These are phyloP conservation scores for Macrosiphum euphorbiae DNA, from an alignment of 2,888 invertebrate species.

Conservation along the genomic window DNA sequence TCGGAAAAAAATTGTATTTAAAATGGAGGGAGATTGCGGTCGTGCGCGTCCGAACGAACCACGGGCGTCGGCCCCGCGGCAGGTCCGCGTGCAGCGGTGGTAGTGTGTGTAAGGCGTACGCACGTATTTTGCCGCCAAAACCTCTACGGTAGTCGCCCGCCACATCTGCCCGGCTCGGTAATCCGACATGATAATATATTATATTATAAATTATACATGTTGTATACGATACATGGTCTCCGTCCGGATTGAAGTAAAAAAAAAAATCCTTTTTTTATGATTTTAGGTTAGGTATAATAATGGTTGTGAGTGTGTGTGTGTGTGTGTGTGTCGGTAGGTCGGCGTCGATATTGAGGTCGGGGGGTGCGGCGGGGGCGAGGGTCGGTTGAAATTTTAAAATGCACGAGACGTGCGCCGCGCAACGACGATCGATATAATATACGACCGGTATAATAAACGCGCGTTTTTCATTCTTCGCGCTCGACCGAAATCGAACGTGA, in stretches of 20 bases:
- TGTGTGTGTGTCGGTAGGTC: slow-evolving; percentile 4
- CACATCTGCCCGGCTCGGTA: neutral
- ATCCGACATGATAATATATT: slow-evolving; percentile 8
- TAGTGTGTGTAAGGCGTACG: neutral
- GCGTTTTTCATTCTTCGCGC: neutral
- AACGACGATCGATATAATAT: neutral
- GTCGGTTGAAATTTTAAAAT: slow-evolving; percentile 52
- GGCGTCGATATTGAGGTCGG: neutral
- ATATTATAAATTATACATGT: slow-evolving; percentile 20
- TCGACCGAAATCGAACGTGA: slow-evolving; percentile 40
- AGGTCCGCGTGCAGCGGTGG: neutral
- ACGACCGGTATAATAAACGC: slow-evolving; percentile 15
- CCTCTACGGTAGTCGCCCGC: neutral
- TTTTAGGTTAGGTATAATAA: slow-evolving; percentile 54
- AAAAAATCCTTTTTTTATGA: slow-evolving; percentile 10
- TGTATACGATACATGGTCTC: neutral
- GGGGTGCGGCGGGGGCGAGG: slow-evolving; percentile 10
- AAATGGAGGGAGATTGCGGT: slow-evolving; percentile 55
- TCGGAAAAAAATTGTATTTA: slow-evolving; percentile 36
- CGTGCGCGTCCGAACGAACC: neutral
- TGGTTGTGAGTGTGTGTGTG: neutral
- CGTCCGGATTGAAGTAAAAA: neutral
- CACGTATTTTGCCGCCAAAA: slow-evolving; percentile 55
- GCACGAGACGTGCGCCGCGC: slow-evolving; percentile 40
- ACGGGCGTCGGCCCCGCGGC: slow-evolving; percentile 10